Evolutionary conservation across 2,888 invertebrate species (phyloP).

Genomic region (Mesorhabditis belari): DNA sequence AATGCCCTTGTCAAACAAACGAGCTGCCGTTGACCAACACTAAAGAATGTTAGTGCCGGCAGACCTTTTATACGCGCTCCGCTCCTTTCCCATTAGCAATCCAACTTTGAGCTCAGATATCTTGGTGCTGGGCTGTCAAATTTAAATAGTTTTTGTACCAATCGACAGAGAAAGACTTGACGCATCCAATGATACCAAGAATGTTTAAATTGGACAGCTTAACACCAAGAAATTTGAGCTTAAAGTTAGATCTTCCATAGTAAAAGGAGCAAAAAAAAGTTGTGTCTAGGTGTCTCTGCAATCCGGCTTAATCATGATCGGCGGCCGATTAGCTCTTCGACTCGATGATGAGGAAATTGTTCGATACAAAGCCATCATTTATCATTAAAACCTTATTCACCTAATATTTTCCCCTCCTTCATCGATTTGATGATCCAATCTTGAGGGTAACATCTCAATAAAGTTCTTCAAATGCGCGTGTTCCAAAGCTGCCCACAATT

Average conservation of each 20-base stretch:
- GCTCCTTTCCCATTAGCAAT: too few relatives aligned
- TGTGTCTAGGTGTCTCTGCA: not conserved
- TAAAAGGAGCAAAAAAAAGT: not conserved
- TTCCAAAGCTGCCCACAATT: conserved; percentile 29
- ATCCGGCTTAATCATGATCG: not conserved
- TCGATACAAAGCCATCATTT: not conserved
- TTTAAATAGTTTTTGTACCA: too few relatives aligned
- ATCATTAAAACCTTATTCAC: conserved; percentile 4
- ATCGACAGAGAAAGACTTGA: too few relatives aligned
- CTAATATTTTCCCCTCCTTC: conserved; percentile 82
- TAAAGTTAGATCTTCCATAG: too few relatives aligned
- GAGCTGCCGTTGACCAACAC: conserved; percentile 58
- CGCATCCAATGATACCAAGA: too few relatives aligned
- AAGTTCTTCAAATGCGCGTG: conserved; percentile 23
- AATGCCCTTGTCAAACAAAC: conserved; percentile 57
- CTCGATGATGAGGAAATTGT: too few relatives aligned
- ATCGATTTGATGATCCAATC: conserved; percentile 73
- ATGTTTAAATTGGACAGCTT: too few relatives aligned
- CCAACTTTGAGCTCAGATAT: too few relatives aligned
- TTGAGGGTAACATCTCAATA: conserved; percentile 52
- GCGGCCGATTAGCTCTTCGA: too few relatives aligned
- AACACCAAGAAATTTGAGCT: too few relatives aligned
- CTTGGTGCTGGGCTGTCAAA: too few relatives aligned
- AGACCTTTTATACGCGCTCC: too few relatives aligned
- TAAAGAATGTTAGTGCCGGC: conserved; percentile 5